These are phyloP conservation scores for Chelonoidis abingdonii DNA, from an alignment of 2,113 vertebrate species.

Conservation along the genomic window DNA sequence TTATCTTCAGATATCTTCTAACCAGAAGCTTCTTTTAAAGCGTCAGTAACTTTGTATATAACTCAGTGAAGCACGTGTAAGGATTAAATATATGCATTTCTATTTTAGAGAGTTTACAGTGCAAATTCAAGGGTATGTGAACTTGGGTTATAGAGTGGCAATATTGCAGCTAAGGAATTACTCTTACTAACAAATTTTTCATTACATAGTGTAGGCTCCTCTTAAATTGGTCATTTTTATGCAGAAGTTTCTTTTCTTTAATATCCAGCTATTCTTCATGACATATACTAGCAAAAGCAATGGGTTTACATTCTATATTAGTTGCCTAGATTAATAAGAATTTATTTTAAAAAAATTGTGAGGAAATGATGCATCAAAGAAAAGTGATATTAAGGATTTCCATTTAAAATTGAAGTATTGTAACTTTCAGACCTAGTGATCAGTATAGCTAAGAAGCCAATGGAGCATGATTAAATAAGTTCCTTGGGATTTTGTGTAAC, in stretches of 20 bases:
- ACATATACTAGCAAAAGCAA: background rate
- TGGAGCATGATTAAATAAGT: conserved; percentile 11
- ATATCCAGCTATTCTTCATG: background rate
- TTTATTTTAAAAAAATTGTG: background rate
- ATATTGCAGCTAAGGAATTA: background rate
- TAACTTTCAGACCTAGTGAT: background rate
- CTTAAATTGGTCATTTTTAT: background rate
- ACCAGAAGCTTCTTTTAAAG: background rate
- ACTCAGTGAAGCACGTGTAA: too few relatives aligned
- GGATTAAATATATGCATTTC: background rate
- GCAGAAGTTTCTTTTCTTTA: background rate
- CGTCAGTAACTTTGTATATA: background rate
- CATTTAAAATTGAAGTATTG: background rate
- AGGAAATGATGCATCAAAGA: background rate
- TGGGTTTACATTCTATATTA: conserved; percentile 1
- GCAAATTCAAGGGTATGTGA: background rate
- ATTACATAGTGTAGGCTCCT: background rate
- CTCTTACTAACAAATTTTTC: background rate
- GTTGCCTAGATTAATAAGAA: conserved; percentile 40
- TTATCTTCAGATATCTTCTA: background rate
- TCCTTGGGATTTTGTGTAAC: background rate
- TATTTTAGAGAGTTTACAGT: background rate
- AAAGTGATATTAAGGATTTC: background rate
- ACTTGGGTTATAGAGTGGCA: background rate
- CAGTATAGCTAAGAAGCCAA: conserved; percentile 8